phyloP scores from a whole-genome alignment of 64 coral and sea anemone species.

The Actinia tenebrosa region DNA sequence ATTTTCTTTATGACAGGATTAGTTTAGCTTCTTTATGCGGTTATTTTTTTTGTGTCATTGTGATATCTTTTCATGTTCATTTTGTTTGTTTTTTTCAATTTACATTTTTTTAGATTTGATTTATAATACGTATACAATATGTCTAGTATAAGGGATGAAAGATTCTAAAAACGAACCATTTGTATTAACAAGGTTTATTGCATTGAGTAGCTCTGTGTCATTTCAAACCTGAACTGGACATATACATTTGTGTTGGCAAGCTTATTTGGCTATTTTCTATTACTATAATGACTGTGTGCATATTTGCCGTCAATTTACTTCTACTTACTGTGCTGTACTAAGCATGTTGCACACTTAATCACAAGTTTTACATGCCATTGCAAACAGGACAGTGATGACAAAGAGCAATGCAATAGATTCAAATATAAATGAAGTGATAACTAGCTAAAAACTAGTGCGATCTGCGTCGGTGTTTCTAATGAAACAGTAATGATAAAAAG shows the following conservation, averaged over 20 bases:
- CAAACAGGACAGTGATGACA: background rate
- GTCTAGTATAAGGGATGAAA: background rate
- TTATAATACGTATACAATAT: too few species aligned
- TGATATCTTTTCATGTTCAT: too few species aligned
- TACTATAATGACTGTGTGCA: background rate
- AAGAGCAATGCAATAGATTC: background rate
- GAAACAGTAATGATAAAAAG: too few species aligned
- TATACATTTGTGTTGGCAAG: background rate
- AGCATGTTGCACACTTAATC: too few species aligned
- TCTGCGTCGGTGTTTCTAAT: too few species aligned
- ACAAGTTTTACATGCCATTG: background rate
- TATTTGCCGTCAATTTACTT: background rate
- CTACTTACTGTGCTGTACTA: too few species aligned
- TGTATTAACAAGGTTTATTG: background rate
- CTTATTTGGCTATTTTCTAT: background rate
- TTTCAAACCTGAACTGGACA: background rate
- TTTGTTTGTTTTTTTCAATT: background rate
- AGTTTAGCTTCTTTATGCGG: too few species aligned
- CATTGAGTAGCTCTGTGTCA: background rate
- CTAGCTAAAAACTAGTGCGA: too few species aligned
- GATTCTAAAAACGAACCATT: background rate
- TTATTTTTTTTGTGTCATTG: too few species aligned
- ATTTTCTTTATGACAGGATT: too few species aligned
- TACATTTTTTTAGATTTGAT: too few species aligned
- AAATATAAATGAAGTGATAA: background rate